A percentile compares a stretch with the other conserved stretches of the same genome.
These are phyloP conservation scores for Sicus ferrugineus DNA, from an alignment of 2,888 invertebrate species.

Conservation along the genomic window DNA sequence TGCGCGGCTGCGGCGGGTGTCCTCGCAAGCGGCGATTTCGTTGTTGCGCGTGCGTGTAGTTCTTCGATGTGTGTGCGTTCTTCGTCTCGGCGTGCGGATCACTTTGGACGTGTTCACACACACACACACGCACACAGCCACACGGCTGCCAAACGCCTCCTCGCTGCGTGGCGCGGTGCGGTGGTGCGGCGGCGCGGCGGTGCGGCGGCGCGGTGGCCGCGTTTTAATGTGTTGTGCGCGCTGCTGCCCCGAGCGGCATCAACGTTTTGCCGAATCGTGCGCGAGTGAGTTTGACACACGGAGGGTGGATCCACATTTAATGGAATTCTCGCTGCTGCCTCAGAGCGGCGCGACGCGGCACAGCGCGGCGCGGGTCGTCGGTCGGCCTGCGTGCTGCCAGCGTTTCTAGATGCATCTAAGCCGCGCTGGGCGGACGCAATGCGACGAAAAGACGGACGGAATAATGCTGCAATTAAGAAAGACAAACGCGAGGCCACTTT, in stretches of 20 bases:
- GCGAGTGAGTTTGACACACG: constrained; percentile 47
- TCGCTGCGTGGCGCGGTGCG: neutral
- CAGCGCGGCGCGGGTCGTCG: too few relatives aligned
- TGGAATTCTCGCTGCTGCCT: too few relatives aligned
- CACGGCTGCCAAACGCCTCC: neutral
- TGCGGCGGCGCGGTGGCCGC: too few relatives aligned
- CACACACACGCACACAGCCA: neutral
- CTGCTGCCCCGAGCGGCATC: neutral
- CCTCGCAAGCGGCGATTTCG: constrained; percentile 36
- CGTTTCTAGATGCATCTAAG: neutral
- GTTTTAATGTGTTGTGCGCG: constrained; percentile 7
- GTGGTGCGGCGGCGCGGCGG: too few relatives aligned
- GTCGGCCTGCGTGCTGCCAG: neutral
- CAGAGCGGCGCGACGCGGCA: too few relatives aligned
- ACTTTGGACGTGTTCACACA: neutral
- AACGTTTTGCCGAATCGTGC: constrained; percentile 3
- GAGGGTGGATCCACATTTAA: constrained; percentile 50
- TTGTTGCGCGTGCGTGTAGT: constrained; percentile 15
- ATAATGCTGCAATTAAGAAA: too few relatives aligned
- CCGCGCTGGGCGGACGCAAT: neutral
- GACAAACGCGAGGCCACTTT: too few relatives aligned
- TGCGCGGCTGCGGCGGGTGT: constrained; percentile 26
- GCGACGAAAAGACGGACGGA: constrained; percentile 8
- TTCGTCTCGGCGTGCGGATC: too few relatives aligned
- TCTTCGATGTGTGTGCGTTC: neutral